A percentile compares a stretch with the other conserved stretches of the same genome.
phyloP scores from a whole-genome alignment of 1,140 invertebrate genomes.

The Melitaea cinxia region DNA sequence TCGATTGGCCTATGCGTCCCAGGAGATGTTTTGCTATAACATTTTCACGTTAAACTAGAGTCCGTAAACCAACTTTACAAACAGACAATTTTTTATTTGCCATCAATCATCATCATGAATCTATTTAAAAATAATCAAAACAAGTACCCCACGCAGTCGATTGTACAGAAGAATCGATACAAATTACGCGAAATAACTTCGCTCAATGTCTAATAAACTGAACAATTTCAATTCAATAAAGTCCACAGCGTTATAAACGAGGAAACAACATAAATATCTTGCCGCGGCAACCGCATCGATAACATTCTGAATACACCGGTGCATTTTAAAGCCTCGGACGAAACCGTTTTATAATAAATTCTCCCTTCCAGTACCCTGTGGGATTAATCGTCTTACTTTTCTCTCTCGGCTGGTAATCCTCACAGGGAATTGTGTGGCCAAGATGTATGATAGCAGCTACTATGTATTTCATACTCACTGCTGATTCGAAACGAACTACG shows the following conservation, averaged over 20 bases:
- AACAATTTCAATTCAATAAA: conserved; percentile 54
- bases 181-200: conserved; percentile 34
- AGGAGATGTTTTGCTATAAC: no score
- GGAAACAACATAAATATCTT: conserved; percentile 49
- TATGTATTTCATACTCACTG: conserved; percentile 49
- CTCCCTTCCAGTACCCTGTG: conserved; percentile 60
- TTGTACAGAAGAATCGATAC: conserved; percentile 14
- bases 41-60: no score
- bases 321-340: conserved; percentile 61
- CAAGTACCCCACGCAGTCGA: neutral
- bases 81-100: no score
- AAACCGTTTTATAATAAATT: conserved; percentile 79
- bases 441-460: conserved; percentile 55
- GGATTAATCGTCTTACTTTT: conserved; percentile 80
- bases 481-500: conserved; percentile 31
- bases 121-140: conserved; percentile 1
- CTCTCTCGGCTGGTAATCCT: conserved; percentile 70
- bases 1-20: no score
- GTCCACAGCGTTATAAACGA: conserved; percentile 49
- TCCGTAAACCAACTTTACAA: no score
- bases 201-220: conserved; percentile 44
- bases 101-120: neutral
- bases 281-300: conserved; percentile 47
- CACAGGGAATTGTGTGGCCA: conserved; percentile 72
- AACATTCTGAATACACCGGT: conserved; percentile 53